A percentile compares a stretch with the other conserved stretches of the same genome.
phyloP scores from a whole-genome alignment of 2,113 vertebrate species.

The Carassius auratus region DNA sequence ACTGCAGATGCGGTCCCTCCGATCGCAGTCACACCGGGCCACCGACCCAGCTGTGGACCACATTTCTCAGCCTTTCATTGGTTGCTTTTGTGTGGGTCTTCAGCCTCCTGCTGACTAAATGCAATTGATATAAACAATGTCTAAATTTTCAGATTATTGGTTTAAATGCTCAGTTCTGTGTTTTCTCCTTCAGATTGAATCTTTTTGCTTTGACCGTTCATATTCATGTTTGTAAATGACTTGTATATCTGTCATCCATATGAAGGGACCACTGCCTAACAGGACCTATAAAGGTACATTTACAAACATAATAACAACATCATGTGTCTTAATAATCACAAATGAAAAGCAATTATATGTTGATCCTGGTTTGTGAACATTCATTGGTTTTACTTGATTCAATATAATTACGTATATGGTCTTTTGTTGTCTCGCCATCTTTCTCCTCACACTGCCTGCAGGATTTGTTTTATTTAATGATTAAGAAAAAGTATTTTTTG shows the following conservation, averaged over 20 bases:
- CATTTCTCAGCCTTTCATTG: constrained; percentile 37
- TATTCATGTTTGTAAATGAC: neutral
- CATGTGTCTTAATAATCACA: neutral
- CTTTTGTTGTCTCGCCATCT: neutral
- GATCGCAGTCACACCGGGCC: constrained; percentile 23
- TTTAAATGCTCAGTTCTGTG: neutral
- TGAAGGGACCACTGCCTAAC: neutral
- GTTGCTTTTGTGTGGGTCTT: constrained; percentile 33
- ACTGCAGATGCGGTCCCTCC: constrained; percentile 50
- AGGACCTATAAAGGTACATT: neutral
- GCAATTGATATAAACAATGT: neutral
- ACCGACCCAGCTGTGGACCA: constrained; percentile 2
- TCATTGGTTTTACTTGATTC: neutral
- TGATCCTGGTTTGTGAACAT: neutral
- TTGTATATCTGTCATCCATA: neutral
- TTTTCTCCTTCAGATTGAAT: neutral
- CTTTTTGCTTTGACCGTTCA: neutral
- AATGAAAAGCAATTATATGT: neutral
- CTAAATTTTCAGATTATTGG: neutral
- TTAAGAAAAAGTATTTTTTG: neutral
- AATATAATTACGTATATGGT: neutral
- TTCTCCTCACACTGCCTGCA: neutral
- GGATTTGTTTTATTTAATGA: neutral
- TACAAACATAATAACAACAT: neutral
- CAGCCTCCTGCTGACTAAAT: constrained; percentile 15